Conservation (phyloP, 2,797 vertebrate species). For the Melopsittacus undulatus region DNA sequence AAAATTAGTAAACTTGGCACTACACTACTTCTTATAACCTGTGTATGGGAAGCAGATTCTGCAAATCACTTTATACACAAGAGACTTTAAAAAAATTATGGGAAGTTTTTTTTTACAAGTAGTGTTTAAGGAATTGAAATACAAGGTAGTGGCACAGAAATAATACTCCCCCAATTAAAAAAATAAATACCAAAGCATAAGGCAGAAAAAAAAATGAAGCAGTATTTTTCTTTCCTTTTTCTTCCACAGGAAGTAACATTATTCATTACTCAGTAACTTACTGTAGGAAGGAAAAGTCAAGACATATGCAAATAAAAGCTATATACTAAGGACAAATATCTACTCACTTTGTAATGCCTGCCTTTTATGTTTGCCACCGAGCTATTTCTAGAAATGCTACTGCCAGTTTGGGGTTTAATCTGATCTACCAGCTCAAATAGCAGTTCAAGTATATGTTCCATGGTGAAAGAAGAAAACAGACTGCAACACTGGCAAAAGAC, state of each 20-base stretch:
- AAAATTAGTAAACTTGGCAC: neutral
- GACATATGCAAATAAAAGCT: neutral
- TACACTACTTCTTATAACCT: neutral
- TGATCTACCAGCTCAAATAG: conserved; percentile 68
- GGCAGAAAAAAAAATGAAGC: neutral
- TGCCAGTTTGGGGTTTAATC: conserved; percentile 44
- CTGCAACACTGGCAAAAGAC: neutral
- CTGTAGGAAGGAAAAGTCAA: neutral
- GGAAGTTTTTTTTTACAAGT: neutral
- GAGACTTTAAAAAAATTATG: neutral
- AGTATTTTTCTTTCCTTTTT: neutral
- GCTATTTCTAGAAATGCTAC: conserved; percentile 70
- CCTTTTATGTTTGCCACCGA: conserved; percentile 4
- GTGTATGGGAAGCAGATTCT: neutral
- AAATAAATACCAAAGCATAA: neutral
- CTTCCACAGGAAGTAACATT: neutral
- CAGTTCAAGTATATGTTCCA: conserved; percentile 44
- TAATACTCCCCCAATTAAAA: neutral
- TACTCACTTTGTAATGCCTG: conserved; percentile 30
- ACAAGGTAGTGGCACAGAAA: neutral
- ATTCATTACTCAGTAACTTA: neutral
- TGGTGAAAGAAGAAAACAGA: conserved; percentile 28
- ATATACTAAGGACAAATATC: neutral
- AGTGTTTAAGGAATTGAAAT: conserved; percentile 2
- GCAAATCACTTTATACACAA: neutral